Percentiles rank a stretch among this genome's conserved stretches.
Conservation (phyloP, 2,797 vertebrate genomes). For the Acropternis orthonyx region DNA sequence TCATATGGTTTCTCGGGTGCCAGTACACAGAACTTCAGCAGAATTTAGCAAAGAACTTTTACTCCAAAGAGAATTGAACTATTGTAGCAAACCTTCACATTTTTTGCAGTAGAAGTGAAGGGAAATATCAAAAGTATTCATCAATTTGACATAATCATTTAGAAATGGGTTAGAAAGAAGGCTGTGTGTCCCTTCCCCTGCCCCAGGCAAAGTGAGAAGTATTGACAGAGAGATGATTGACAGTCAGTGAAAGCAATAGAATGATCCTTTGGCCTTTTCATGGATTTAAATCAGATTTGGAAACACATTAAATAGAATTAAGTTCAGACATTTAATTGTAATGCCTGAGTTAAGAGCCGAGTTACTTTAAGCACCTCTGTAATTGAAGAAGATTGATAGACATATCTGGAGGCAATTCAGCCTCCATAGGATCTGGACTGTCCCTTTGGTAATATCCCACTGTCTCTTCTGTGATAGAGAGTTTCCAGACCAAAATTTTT, state of each 20-base stretch:
- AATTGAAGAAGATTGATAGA: constrained; percentile 26
- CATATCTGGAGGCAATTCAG: not conserved
- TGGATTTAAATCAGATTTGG: not conserved
- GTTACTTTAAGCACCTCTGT: constrained; percentile 16
- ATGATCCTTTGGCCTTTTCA: not conserved
- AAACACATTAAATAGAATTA: constrained; percentile 22
- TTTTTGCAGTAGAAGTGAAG: not conserved
- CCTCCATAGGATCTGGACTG: not conserved
- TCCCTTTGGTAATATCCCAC: not conserved
- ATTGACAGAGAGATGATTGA: not conserved
- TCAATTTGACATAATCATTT: not conserved
- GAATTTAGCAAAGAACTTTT: not conserved
- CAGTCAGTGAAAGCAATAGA: not conserved
- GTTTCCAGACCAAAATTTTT: not conserved
- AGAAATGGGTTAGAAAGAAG: not conserved
- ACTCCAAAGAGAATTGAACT: not conserved
- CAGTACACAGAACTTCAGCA: not conserved
- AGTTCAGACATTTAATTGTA: constrained; percentile 31
- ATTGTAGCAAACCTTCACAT: not conserved
- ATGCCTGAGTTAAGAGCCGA: constrained; percentile 11
- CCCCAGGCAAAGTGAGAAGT: not conserved
- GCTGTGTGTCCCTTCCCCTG: fast-evolving
- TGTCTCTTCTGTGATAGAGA: not conserved
- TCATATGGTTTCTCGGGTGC: not conserved
- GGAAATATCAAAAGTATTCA: not conserved